Evolutionary conservation across 2,888 invertebrate species (phyloP).

Genomic region (Rotaria macrura): DNA sequence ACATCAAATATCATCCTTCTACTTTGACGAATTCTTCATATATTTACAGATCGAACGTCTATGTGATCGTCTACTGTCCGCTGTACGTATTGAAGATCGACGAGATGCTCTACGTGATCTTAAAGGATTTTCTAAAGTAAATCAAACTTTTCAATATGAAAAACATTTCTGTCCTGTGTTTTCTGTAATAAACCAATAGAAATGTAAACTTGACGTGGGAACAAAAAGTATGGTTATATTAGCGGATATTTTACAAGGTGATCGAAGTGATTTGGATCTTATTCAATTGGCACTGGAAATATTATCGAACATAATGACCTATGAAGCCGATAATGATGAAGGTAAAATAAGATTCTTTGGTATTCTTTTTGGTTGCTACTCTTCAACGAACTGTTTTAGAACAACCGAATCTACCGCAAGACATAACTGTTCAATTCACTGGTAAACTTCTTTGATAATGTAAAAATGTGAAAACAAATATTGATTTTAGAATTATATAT

Average conservation of each 20-base stretch:
- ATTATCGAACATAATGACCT: slow-evolving; percentile 70
- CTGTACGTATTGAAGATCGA: slow-evolving; percentile 82
- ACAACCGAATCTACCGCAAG: slow-evolving; percentile 39
- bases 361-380: neutral
- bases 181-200: slow-evolving; percentile 65
- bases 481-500: slow-evolving; percentile 71
- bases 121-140: slow-evolving; percentile 59
- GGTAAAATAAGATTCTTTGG: neutral
- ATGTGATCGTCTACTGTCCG: slow-evolving; percentile 80
- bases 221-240: neutral
- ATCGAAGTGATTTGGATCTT: slow-evolving; percentile 73
- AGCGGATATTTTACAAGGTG: slow-evolving; percentile 2
- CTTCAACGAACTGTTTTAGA: neutral
- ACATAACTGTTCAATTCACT: slow-evolving; percentile 61
- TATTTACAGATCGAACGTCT: slow-evolving; percentile 64
- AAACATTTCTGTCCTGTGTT: neutral
- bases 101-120: slow-evolving; percentile 89
- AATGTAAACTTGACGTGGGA: slow-evolving; percentile 88
- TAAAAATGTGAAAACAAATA: neutral
- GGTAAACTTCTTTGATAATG: neutral
- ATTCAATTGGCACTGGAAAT: slow-evolving; percentile 81
- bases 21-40: neutral
- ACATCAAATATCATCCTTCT: neutral
- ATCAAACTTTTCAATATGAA: slow-evolving; percentile 22
- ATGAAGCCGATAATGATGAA: slow-evolving; percentile 42